phyloP scores from a whole-genome alignment of 2,113 vertebrate genomes.

The Plecotus auritus region DNA sequence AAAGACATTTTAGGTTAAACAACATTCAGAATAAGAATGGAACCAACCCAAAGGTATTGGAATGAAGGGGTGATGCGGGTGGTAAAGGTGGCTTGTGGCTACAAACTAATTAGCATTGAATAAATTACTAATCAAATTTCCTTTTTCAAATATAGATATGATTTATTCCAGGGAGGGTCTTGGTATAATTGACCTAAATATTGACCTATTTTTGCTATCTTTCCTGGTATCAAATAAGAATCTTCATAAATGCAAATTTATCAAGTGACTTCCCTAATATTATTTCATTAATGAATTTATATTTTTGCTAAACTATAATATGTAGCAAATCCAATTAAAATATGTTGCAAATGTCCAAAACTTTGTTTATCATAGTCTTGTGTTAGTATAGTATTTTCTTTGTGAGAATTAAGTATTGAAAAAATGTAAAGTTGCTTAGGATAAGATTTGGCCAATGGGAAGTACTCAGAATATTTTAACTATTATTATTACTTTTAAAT shows the following conservation, averaged over 20 bases:
- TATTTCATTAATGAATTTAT: slow-evolving; percentile 34
- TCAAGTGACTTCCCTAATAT: background rate
- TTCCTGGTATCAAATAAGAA: slow-evolving; percentile 47
- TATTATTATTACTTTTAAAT: background rate
- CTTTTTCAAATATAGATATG: slow-evolving; percentile 70
- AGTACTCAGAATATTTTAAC: background rate
- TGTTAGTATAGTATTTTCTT: background rate
- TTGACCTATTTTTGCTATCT: slow-evolving; percentile 73
- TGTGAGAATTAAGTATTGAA: background rate
- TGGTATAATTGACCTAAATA: slow-evolving; percentile 75
- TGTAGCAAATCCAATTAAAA: background rate
- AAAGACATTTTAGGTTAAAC: slow-evolving; percentile 73
- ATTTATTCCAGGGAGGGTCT: slow-evolving; percentile 76
- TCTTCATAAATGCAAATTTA: slow-evolving; percentile 30
- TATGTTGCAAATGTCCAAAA: background rate
- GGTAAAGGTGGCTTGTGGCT: slow-evolving; percentile 72
- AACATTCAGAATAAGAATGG: slow-evolving; percentile 64
- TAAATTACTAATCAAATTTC: slow-evolving; percentile 77
- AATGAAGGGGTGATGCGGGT: slow-evolving; percentile 57
- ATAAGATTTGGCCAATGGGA: background rate
- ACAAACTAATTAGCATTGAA: slow-evolving; percentile 75
- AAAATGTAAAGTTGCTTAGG: background rate
- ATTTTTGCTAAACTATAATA: background rate
- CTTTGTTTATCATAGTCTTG: background rate
- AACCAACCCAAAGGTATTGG: slow-evolving; percentile 63